Evolutionary conservation across 2,797 vertebrate genomes (phyloP).

Genomic region (Alosa sapidissima): DNA sequence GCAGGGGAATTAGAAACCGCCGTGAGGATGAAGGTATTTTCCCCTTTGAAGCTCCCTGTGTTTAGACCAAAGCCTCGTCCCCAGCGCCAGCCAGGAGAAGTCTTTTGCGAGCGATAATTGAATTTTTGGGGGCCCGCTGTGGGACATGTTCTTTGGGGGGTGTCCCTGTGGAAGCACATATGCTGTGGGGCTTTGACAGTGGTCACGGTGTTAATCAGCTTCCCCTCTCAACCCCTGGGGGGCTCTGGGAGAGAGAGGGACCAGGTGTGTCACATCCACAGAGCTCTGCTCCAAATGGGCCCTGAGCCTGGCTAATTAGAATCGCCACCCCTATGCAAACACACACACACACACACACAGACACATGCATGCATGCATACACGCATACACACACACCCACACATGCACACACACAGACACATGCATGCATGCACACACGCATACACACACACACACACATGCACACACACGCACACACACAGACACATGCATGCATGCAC

Average conservation of each 20-base stretch:
- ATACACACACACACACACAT: too few relatives aligned
- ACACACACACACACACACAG: background rate
- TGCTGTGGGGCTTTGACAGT: slow-evolving; percentile 21
- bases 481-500: background rate
- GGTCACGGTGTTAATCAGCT: slow-evolving; percentile 51
- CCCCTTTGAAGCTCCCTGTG: background rate
- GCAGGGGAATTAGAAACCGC: background rate
- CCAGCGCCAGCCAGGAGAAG: background rate
- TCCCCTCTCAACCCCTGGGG: slow-evolving; percentile 34
- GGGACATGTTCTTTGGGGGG: slow-evolving; percentile 35
- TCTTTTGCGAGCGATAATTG: slow-evolving; percentile 44
- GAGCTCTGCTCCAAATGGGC: background rate
- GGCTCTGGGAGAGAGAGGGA: background rate
- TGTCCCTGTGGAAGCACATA: background rate
- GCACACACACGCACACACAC: background rate
- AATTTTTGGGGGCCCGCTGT: slow-evolving; percentile 48
- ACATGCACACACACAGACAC: background rate
- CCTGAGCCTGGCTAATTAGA: background rate
- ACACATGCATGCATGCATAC: background rate
- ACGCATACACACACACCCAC: background rate
- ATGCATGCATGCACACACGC: background rate
- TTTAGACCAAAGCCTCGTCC: background rate
- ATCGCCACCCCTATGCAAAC: background rate
- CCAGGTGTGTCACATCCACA: background rate
- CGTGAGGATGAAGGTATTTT: background rate